Percentiles rank a stretch among this genome's conserved stretches.
Evolutionary conservation across 2,888 invertebrate genomes (phyloP).

Genomic region (Leptura quadrifasciata): DNA sequence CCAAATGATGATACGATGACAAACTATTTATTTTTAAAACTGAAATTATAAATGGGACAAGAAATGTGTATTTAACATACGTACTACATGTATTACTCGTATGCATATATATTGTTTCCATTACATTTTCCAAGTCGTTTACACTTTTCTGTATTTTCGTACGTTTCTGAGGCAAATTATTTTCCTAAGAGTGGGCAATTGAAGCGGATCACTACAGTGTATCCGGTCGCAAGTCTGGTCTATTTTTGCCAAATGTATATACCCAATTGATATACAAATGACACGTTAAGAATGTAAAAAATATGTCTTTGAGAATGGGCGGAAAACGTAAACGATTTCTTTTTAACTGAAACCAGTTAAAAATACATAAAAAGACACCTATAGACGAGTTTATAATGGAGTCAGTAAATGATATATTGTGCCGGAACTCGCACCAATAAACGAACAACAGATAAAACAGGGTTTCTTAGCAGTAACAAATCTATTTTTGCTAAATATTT

Average conservation of each 20-base stretch:
- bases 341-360: background rate
- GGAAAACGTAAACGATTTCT: slow-evolving; percentile 7
- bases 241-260: slow-evolving; percentile 22
- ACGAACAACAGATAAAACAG: background rate
- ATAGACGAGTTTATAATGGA: background rate
- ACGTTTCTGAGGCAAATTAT: background rate
- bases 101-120: background rate
- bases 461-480: background rate
- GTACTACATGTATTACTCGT: background rate
- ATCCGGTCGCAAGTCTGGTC: background rate
- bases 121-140: background rate
- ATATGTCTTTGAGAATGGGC: slow-evolving; percentile 13
- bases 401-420: background rate
- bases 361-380: background rate
- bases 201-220: background rate
- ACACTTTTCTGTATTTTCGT: background rate
- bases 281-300: slow-evolving; percentile 14
- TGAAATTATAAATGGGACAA: background rate
- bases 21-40: slow-evolving; percentile 20
- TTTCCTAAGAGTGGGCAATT: background rate
- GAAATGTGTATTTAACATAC: background rate
- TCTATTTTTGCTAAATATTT: background rate
- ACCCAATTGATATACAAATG: slow-evolving; percentile 1
- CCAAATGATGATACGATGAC: slow-evolving; percentile 1
- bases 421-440: background rate